Evolutionary conservation across 2,888 invertebrate species (phyloP).

Genomic region (Aethes cnicana): DNA sequence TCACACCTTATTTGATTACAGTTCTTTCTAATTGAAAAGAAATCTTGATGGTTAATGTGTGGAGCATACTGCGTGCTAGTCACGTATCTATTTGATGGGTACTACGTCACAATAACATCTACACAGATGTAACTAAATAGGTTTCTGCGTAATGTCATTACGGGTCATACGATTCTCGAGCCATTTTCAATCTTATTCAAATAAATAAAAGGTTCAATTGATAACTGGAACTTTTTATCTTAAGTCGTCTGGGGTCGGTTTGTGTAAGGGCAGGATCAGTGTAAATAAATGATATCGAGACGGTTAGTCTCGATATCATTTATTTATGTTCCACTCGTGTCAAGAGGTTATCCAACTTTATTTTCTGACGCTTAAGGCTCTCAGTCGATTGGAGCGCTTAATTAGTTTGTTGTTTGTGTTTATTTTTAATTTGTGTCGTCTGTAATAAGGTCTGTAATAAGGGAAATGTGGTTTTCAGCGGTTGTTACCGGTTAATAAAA

Average conservation of each 20-base stretch:
- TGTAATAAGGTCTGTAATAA: slow-evolving; percentile 6
- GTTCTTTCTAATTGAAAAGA: no score
- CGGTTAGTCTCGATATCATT: slow-evolving; percentile 18
- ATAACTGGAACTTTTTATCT: slow-evolving; percentile 11
- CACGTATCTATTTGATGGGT: slow-evolving; percentile 14
- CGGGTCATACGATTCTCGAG: neutral
- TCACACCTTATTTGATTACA: no score
- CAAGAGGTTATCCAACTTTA: slow-evolving; percentile 20
- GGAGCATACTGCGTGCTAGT: slow-evolving; percentile 11
- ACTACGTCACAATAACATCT: slow-evolving; percentile 10
- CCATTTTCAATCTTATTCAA: neutral
- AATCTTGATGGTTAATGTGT: neutral
- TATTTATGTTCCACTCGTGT: slow-evolving; percentile 11
- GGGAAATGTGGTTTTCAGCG: no score
- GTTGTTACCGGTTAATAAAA: no score
- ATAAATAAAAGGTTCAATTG: neutral
- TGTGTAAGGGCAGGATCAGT: slow-evolving; percentile 31
- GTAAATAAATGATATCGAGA: no score
- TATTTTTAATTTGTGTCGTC: slow-evolving; percentile 25
- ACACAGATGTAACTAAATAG: neutral
- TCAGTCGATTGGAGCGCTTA: slow-evolving; percentile 21
- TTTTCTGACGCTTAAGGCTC: slow-evolving; percentile 1
- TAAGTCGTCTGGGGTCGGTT: slow-evolving; percentile 16
- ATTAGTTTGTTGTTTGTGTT: slow-evolving; percentile 26
- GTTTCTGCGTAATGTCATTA: neutral